Evolutionary conservation across 2,797 vertebrate genomes (phyloP), one percentile per base, ranked within the genome.

Genomic region (Setipinna tenuifilis): DNA sequence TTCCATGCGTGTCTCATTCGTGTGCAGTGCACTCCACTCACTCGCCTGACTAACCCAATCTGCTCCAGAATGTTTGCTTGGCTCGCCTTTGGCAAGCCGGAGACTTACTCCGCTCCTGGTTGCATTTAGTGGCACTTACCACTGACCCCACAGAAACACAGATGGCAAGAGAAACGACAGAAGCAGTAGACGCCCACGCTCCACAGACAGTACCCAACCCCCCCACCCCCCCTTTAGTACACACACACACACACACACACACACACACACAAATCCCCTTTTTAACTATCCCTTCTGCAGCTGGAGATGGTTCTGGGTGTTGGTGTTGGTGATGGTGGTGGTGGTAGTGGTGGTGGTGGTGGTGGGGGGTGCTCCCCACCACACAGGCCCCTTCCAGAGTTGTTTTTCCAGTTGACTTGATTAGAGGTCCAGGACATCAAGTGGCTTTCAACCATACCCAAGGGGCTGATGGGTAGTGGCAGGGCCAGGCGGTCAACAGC

Each of bases 391-490:
- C 25, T 31, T 35, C 16, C 68, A 17, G 28, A 71, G 25, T 71
- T 28, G 12, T 6, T 16, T 5, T 4, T 28, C 3, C 25, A 71
- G 65, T 28, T 35, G 68, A 75, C 3, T 31, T 75, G 68, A 75
- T 12, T 14, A 75, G 62, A 28, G 9, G 31, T 75, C 68, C 28
- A 35, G 14, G 68, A 19, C 14, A 17, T 12, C 28, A 35, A 75
- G 68, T 75, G 68, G 68, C 31, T 75, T 71, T 28, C 65, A 31
- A 5, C 68, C 68, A 75, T 14, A 75, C 68, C 68, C 68, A 31
- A 75, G 68, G 14, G 28, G 28, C 28, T 35, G 28, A 75, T 41
- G 68, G 28, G 28, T 31, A 35, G 68, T 16, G n/a, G 23, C 61
- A 54, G 35, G 58, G n/a, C 10, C 23, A 4, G 62, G 62, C 23